Percentiles rank a stretch among this genome's conserved stretches.
Conservation (phyloP, 1,140 invertebrate species). For the Berghia stephanieae region DNA sequence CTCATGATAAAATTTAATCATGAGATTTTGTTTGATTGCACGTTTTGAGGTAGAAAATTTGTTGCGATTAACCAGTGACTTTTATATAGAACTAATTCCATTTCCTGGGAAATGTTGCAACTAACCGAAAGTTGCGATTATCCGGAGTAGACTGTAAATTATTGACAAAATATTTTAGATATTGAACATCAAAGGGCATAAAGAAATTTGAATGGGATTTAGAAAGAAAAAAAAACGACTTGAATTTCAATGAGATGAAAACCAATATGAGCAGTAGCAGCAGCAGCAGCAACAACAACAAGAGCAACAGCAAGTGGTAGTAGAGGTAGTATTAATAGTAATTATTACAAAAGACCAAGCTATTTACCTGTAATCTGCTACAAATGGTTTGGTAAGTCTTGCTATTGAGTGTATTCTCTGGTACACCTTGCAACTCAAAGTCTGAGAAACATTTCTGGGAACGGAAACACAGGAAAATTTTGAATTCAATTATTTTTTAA, state of each 20-base stretch:
- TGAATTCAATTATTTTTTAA: too few species aligned
- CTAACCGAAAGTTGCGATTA: too few species aligned
- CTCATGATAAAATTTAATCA: too few species aligned
- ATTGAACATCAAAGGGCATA: not conserved
- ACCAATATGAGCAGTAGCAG: not conserved
- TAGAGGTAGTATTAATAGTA: not conserved
- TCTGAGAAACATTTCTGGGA: constrained; percentile 97
- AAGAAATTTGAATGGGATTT: not conserved
- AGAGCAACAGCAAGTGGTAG: not conserved
- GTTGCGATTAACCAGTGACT: too few species aligned
- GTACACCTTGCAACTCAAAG: constrained; percentile 98
- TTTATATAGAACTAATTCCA: too few species aligned
- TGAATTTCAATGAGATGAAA: not conserved
- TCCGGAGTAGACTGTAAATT: not conserved
- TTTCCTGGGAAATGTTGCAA: too few species aligned
- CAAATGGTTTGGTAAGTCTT: constrained; percentile 95
- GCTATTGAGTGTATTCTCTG: constrained; percentile 97
- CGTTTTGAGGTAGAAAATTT: not conserved
- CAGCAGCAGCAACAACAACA: not conserved
- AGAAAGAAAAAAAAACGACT: not conserved
- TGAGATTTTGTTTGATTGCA: too few species aligned
- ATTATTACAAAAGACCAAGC: not conserved
- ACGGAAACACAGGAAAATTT: too few species aligned
- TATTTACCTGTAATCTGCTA: constrained; percentile 86
- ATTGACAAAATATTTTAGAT: not conserved